Base-by-base conservation (phyloP, 2,888 invertebrate genomes). In the Lasius platythorax region DNA sequence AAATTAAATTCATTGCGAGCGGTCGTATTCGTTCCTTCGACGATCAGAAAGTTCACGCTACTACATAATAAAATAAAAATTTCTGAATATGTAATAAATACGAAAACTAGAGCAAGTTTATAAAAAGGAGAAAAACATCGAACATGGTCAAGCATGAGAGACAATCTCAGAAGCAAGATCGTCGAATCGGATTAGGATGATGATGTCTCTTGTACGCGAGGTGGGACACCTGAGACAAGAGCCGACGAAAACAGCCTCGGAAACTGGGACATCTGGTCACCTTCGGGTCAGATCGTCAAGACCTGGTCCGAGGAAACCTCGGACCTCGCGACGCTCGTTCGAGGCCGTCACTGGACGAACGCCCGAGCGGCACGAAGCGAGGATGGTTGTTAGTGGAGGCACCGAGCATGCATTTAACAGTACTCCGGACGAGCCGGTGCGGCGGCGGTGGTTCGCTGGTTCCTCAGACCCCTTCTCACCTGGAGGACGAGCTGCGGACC, bases 371-470 rank as follows among this genome's bases (percentile, higher is more conserved):
- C 89, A 89, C 86, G 87, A 89, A 85, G 89, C 84, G 82, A 93
- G 92, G 90, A 93, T 93, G 93, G 94, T 94, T 90, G 94, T 94
- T 94, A 94, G 93, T 91, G 87, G 93, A 94, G 90, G 94, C 94
- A 94, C 89, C 88, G 89, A 94, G 93, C 94, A 94, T 94, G 94
- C 94, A 94, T 94, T 53, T 94, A 94, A 94, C 94, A 94, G 94
- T 94, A 94, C 94, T 94, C 94, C 91, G 92, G 92, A 93, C 93
- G 92, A 92, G 91, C 92, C 92, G 91, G 37, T 91, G 40, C 73
- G 53, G 72, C 23, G 56, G 56, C 56, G 75, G 73, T 91, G 90
- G 83, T 91, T 91, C 91, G 88, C 88, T 90, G 89, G 87, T 91
- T 92, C 93, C 88, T 84, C 86, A 81, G 53, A 73, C 90, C 90